phyloP scores from a whole-genome alignment of 2,113 vertebrate species.

The Cebidichthys violaceus region DNA sequence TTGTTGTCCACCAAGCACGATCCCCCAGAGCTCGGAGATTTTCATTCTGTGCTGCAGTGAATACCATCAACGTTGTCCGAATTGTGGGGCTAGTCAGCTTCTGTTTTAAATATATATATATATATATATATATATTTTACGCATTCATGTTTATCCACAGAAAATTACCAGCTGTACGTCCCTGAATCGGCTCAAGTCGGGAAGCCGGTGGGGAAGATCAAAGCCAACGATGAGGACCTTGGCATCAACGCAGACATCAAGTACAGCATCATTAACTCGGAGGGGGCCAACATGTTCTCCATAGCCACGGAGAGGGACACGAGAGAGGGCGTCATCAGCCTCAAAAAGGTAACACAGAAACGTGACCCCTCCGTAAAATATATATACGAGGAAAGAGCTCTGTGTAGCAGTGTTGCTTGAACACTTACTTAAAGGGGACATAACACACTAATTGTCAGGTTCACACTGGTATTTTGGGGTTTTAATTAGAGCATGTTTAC shows the following conservation, averaged over 20 bases:
- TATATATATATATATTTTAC: neutral
- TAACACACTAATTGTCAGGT: neutral
- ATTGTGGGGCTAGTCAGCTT: conserved; percentile 21
- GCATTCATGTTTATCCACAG: conserved; percentile 75
- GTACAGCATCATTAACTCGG: conserved; percentile 94
- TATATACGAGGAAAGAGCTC: neutral
- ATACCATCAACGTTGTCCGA: conserved; percentile 61
- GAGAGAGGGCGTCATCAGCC: conserved; percentile 92
- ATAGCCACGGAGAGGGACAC: conserved; percentile 94
- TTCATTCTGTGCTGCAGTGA: conserved; percentile 38
- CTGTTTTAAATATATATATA: neutral
- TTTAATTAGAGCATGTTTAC: neutral
- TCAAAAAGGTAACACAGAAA: conserved; percentile 88
- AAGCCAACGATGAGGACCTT: conserved; percentile 94
- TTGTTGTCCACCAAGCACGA: conserved; percentile 53
- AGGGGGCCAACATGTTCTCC: conserved; percentile 91
- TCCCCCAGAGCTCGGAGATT: conserved; percentile 18
- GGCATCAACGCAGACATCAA: conserved; percentile 95
- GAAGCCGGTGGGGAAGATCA: conserved; percentile 96
- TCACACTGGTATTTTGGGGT: neutral
- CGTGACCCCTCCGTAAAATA: neutral
- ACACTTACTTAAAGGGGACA: neutral
- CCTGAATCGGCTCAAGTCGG: conserved; percentile 96
- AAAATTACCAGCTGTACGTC: conserved; percentile 96
- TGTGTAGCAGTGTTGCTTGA: neutral